Evolutionary conservation across 2,113 vertebrate genomes (phyloP), one percentile per base, ranked within the genome.

Genomic region (Perca flavescens): DNA sequence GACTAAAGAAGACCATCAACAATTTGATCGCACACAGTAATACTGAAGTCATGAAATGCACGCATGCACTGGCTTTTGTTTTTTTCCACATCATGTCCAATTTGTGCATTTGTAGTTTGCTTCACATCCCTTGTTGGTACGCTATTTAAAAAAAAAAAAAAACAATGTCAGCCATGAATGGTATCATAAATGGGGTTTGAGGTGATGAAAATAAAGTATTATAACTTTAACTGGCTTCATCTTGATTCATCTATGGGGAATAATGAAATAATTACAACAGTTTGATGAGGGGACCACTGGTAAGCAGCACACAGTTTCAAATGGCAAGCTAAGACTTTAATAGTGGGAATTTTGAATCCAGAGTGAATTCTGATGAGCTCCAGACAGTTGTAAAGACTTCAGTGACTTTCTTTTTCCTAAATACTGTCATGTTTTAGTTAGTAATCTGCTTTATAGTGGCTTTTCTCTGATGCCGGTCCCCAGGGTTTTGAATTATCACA

Each of bases 401-500:
- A 67, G 34, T 22, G 34, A 43, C 2, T 43, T 43, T 60, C 52
- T 43, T 60, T 43, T 82, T 66, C 54, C 62, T 13, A 40, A 57
- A 61, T 6, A 31, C 73, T 46, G 36, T 47, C 47, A 75, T 83
- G 61, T 67, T 67, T 83, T 11, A 63, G 22, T n/a, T 52, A 52
- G 52, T 76, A 82, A 72, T 85, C 68, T 60, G 49, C 71, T 80
- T 74, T 43, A 78, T 60, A 58, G 52, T 58, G 60, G 7, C 49
- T 87, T 82, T 68, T 47, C 52, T 79, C 67, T 65, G 68, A 82
- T 83, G 63, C 43, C 1, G 10, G 16, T 83, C 77, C 65, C 74
- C 31, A 16, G 81, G 69, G 74, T 62, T 74, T 78, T 63, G 22
- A 77, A 82, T 82, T 43, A 84, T 81, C 68, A 62, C 62, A 77